Percentiles rank a stretch among this genome's conserved stretches.
phyloP scores from a whole-genome alignment of 2,113 vertebrate species.

The Prochilodus magdalenae region DNA sequence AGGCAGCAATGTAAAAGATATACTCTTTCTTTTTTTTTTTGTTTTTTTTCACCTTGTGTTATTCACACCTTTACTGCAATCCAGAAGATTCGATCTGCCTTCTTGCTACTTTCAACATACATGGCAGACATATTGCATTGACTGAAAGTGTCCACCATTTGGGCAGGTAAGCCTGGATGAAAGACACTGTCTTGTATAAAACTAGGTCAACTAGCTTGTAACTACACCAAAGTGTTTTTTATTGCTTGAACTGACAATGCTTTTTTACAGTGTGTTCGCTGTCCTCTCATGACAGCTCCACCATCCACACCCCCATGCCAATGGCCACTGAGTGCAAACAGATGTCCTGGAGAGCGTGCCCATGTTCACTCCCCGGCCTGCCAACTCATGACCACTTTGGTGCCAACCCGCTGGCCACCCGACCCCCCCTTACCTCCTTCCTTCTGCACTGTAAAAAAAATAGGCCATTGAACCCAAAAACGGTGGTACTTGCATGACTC shows the following conservation, averaged over 20 bases:
- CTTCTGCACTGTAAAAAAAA: background rate
- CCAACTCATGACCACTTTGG: constrained; percentile 73
- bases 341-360: constrained; percentile 85
- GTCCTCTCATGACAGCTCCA: constrained; percentile 63
- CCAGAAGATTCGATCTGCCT: too few relatives aligned
- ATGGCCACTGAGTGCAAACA: constrained; percentile 79
- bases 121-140: too few relatives aligned
- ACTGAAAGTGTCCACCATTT: too few relatives aligned
- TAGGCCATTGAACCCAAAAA: background rate
- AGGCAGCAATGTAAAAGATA: too few relatives aligned
- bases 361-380: constrained; percentile 74
- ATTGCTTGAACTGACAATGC: background rate
- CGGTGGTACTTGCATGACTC: background rate
- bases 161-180: too few relatives aligned
- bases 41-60: too few relatives aligned
- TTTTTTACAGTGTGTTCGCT: constrained; percentile 37
- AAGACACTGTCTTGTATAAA: too few relatives aligned
- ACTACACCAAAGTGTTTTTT: constrained; percentile 26
- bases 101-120: too few relatives aligned
- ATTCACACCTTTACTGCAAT: too few relatives aligned
- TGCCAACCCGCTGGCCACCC: constrained; percentile 73
- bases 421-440: constrained; percentile 59
- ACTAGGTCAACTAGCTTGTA: background rate
- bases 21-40: too few relatives aligned
- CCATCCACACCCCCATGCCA: constrained; percentile 35